Evolutionary conservation across 1,140 invertebrate genomes (phyloP).

Genomic region (Dendrolimus kikuchii): DNA sequence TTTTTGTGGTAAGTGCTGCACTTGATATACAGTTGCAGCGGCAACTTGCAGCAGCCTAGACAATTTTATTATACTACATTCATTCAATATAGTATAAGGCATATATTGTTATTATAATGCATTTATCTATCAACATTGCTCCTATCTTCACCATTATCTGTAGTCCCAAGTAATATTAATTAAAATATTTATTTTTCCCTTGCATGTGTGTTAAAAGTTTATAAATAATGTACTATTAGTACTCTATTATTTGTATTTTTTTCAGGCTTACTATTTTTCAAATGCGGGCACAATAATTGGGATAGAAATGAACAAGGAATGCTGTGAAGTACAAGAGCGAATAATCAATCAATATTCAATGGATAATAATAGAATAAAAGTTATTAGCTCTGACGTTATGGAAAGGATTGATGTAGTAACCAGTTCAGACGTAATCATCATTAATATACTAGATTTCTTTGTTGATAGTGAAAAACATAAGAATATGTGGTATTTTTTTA

Average conservation of each 20-base stretch:
- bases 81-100: no score
- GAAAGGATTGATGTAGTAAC: constrained; percentile 71
- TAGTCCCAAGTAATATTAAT: neutral
- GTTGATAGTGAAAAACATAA: constrained; percentile 71
- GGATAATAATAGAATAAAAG: constrained; percentile 70
- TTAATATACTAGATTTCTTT: constrained; percentile 81
- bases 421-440: constrained; percentile 74
- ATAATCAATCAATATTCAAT: constrained; percentile 75
- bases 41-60: no score
- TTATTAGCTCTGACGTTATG: constrained; percentile 75
- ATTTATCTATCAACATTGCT: no score
- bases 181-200: neutral
- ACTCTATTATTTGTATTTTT: constrained; percentile 25
- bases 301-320: constrained; percentile 81
- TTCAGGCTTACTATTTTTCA: constrained; percentile 78
- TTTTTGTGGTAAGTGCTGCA: no score
- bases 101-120: no score
- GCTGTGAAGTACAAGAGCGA: constrained; percentile 76
- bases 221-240: constrained; percentile 1
- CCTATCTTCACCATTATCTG: no score
- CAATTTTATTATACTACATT: no score
- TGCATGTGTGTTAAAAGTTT: neutral
- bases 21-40: no score
- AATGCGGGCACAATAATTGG: constrained; percentile 76
- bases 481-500: constrained; percentile 76